Evolutionary conservation across 2,888 invertebrate genomes (phyloP), one percentile per base, ranked within the genome.

Genomic region (Nycteola revayana): DNA sequence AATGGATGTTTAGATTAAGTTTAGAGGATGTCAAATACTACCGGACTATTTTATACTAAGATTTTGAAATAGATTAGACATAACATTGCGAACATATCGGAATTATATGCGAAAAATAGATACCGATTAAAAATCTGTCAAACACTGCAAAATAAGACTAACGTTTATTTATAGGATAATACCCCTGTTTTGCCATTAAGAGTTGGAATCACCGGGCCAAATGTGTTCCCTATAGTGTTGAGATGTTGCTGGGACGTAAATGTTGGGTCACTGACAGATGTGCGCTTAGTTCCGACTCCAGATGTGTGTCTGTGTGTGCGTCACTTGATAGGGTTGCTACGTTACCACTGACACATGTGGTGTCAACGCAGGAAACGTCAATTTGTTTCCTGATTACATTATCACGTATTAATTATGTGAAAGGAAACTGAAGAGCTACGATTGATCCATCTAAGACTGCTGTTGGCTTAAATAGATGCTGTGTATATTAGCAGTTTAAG

Each of bases 201-300:
- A 14, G 14, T 14, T 5, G 14, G 14, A 2, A 14, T 3, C 14
- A 14, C 14, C 5, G 14, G 3, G 5, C 63, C 67, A 73, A 75
- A 77, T 78, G 74, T 74, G 72, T 60, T 59, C 45, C 58, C 54
- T 62, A 61, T 58, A 50, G 63, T 57, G 46, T 45, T 45, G 53
- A 40, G 42, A 40, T 36, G 41, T 44, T 32, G 35, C 30, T 50
- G 42, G 34, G 22, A 34, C 34, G 33, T 53, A 40, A 51, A 43
- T 37, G 42, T 57, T 40, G 49, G 42, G 38, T 44, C 21, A 61
- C 37, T 72, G 70, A 68, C 66, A 69, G 73, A 75, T 66, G 66
- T 56, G 60, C 59, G 34, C 46, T 61, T 56, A 65, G 72, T 73
- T 72, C 73, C 71, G 66, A 71, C 52, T 64, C 65, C 79, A 79